phyloP scores from a whole-genome alignment of 2,797 vertebrate genomes.

The Lates japonicus region DNA sequence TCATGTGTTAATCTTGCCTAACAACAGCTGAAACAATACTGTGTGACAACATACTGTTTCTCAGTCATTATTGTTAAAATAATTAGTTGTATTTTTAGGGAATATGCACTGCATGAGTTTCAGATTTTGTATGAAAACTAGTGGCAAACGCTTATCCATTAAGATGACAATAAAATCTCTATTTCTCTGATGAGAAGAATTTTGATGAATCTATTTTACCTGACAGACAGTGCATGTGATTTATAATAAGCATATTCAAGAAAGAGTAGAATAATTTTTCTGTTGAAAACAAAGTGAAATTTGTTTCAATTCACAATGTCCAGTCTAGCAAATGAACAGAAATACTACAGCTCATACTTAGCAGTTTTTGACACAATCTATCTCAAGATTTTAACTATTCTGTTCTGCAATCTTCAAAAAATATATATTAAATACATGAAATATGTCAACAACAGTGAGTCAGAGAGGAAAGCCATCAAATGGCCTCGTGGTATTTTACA shows the following conservation, averaged over 20 bases:
- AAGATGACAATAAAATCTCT: neutral
- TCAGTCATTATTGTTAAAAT: slow-evolving; percentile 22
- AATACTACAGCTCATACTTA: neutral
- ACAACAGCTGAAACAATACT: slow-evolving; percentile 43
- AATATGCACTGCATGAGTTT: slow-evolving; percentile 1
- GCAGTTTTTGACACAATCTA: no score
- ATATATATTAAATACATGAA: neutral
- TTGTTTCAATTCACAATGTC: neutral
- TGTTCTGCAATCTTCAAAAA: neutral
- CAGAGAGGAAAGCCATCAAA: slow-evolving; percentile 5
- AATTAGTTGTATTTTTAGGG: slow-evolving; percentile 19
- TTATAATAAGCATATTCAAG: neutral
- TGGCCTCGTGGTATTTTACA: neutral
- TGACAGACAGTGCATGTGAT: neutral
- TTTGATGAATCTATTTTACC: neutral
- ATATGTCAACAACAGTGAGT: neutral
- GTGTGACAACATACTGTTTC: slow-evolving; percentile 20
- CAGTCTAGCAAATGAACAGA: neutral
- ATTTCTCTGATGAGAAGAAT: neutral
- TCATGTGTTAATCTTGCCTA: slow-evolving; percentile 34
- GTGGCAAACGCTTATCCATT: neutral
- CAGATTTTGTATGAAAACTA: slow-evolving; percentile 5
- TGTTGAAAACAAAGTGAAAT: neutral
- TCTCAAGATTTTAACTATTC: neutral
- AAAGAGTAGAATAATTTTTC: neutral